A percentile compares a stretch with the other conserved stretches of the same genome.
Evolutionary conservation across 2,113 vertebrate species (phyloP).

Genomic region (Grallaria varia): DNA sequence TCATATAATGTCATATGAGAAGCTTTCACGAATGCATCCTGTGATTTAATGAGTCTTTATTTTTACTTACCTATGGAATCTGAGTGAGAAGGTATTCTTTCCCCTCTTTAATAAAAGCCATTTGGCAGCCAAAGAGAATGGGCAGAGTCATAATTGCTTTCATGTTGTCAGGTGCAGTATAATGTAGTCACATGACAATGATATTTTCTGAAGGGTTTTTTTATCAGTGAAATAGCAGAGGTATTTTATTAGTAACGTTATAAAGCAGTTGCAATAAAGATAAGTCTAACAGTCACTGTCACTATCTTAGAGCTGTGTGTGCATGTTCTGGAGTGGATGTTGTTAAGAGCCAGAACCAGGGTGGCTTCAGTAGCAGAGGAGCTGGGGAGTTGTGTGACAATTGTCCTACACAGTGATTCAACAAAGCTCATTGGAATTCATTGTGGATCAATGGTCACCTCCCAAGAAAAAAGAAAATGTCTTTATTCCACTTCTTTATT

Average conservation of each 20-base stretch:
- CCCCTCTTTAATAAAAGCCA: neutral
- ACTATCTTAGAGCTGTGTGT: neutral
- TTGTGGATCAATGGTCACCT: neutral
- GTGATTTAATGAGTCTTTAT: neutral
- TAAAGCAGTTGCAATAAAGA: conserved; percentile 1
- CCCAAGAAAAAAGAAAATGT: neutral
- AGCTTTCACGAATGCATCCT: neutral
- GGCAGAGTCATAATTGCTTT: neutral
- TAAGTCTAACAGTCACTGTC: neutral
- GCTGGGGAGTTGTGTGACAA: neutral
- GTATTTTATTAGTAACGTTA: neutral
- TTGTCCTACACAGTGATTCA: neutral
- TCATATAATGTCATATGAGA: neutral
- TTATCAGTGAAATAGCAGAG: neutral
- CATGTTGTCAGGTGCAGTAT: neutral
- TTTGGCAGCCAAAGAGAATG: neutral
- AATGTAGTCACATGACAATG: neutral
- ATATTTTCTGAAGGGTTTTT: neutral
- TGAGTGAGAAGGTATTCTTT: neutral
- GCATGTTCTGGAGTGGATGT: neutral
- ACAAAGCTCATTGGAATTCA: neutral
- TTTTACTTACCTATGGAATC: neutral
- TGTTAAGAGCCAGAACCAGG: neutral
- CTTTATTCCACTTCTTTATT: neutral
- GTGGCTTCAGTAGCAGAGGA: neutral